Conservation (phyloP, 2,113 vertebrate genomes). For the Chlamydotis undulata region DNA sequence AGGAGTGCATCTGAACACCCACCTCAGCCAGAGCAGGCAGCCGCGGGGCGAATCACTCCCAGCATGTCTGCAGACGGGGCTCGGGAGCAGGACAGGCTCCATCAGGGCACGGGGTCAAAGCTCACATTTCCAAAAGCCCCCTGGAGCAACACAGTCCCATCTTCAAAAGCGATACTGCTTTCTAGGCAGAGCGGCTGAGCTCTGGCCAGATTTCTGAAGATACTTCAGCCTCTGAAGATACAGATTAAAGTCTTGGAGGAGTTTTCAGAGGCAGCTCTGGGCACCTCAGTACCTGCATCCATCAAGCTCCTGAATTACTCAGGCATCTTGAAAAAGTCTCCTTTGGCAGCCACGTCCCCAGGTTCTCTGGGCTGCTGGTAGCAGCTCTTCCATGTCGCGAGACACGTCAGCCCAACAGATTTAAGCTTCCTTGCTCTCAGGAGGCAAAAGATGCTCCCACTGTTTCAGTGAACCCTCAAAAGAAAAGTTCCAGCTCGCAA, state of each 20-base stretch:
- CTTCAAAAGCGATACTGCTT: not conserved
- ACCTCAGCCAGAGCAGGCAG: not conserved
- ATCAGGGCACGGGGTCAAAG: not conserved
- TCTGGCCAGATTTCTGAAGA: not conserved
- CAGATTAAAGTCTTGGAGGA: not conserved
- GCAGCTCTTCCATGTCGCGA: not conserved
- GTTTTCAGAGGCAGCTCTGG: not conserved
- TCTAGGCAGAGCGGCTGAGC: not conserved
- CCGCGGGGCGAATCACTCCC: not conserved
- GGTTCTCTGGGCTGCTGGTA: not conserved
- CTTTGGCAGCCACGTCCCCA: not conserved
- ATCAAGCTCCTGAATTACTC: not conserved
- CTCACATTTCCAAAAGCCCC: not conserved
- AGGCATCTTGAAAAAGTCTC: not conserved
- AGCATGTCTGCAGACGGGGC: not conserved
- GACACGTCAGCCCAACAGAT: not conserved
- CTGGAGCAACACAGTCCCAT: not conserved
- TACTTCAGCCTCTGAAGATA: not conserved
- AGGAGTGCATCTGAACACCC: not conserved
- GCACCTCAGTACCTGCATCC: not conserved
- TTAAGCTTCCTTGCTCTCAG: not conserved
- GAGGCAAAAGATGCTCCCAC: not conserved
- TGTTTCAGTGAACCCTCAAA: not conserved
- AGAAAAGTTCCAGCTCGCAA: not conserved
- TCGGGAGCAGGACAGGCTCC: not conserved